Evolutionary conservation across 1,140 invertebrate species (phyloP).

Genomic region (Cotesia glomerata): DNA sequence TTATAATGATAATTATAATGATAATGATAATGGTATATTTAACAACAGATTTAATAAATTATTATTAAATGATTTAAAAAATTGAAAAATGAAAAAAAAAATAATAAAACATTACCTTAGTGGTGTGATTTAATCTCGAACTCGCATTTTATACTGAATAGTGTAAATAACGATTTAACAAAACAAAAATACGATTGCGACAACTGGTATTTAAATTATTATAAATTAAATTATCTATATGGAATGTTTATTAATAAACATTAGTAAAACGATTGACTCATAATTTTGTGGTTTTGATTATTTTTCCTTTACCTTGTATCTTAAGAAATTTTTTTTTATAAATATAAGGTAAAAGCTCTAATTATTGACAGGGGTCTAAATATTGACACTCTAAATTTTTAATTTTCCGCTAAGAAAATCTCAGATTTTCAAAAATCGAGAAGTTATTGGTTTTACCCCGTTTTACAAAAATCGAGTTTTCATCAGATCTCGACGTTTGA

Average conservation of each 20-base stretch:
- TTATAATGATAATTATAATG: background rate
- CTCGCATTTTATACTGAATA: conserved; percentile 62
- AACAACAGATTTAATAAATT: conserved; percentile 6
- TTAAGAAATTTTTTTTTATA: background rate
- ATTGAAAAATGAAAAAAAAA: background rate
- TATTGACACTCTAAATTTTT: no score
- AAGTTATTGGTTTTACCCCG: no score
- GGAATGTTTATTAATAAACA: conserved; percentile 56
- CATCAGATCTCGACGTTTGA: no score
- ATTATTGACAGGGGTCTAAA: no score
- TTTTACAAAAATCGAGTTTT: no score
- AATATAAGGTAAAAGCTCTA: no score
- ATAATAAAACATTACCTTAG: conserved; percentile 39
- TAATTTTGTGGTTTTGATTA: conserved; percentile 3
- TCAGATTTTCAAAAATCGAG: no score
- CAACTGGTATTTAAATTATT: conserved; percentile 51
- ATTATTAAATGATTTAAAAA: background rate
- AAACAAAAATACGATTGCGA: conserved; percentile 27
- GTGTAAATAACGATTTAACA: conserved; percentile 58
- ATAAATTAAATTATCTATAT: conserved; percentile 54
- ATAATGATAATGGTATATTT: background rate
- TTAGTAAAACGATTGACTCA: conserved; percentile 51
- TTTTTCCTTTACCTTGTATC: background rate
- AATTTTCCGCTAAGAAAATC: no score
- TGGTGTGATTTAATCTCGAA: conserved; percentile 59